Evolutionary conservation across 2,888 invertebrate genomes (phyloP).

Genomic region (Pollenia griseotomentosa): DNA sequence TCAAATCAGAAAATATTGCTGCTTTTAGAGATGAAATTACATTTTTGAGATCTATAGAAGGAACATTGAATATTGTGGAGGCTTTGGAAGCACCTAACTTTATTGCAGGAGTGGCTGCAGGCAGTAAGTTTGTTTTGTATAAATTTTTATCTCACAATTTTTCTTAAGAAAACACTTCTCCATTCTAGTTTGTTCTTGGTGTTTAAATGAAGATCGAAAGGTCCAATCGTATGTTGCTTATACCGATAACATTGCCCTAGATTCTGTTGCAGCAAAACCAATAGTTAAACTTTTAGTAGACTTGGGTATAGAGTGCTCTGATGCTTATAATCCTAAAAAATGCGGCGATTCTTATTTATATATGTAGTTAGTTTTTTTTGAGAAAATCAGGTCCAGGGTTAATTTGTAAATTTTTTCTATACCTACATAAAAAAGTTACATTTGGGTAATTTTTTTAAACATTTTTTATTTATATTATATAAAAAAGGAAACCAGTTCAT

Average conservation of each 20-base stretch:
- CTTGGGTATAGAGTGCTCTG: conserved; percentile 77
- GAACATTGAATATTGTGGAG: conserved; percentile 72
- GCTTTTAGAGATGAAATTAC: conserved; percentile 79
- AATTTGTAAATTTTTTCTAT: conserved; percentile 3
- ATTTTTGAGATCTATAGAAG: conserved; percentile 80
- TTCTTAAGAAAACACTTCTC: background rate
- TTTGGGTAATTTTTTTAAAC: background rate
- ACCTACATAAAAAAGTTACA: background rate
- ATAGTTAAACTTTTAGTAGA: conserved; percentile 79
- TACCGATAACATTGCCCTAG: conserved; percentile 81
- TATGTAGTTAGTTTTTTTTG: conserved; percentile 72
- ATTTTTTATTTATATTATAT: conserved; percentile 1
- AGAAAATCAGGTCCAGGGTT: background rate
- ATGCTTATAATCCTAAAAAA: conserved; percentile 78
- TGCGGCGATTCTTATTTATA: conserved; percentile 81
- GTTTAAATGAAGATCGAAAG: conserved; percentile 78
- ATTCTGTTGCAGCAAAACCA: conserved; percentile 79
- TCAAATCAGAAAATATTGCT: conserved; percentile 80
- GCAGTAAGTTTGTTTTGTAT: conserved; percentile 77
- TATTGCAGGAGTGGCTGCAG: conserved; percentile 82
- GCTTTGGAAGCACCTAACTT: conserved; percentile 83
- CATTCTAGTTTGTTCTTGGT: conserved; percentile 80
- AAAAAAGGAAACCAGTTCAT: background rate
- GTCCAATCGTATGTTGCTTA: conserved; percentile 80
- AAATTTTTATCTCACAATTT: background rate